These are phyloP conservation scores for Coboldia fuscipes DNA, from an alignment of 1,140 invertebrate genomes.

Conservation along the genomic window DNA sequence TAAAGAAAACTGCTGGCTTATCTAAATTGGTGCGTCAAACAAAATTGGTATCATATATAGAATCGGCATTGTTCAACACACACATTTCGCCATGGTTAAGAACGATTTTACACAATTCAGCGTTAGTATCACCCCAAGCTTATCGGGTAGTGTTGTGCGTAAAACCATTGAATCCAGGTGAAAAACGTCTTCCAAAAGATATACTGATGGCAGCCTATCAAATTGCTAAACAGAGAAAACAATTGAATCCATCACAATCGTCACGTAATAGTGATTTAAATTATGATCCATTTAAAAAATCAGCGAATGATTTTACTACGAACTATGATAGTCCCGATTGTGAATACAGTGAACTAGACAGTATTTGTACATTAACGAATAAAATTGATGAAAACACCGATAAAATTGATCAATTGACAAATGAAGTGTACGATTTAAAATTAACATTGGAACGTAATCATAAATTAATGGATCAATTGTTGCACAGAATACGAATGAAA, in stretches of 20 bases:
- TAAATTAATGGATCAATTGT: slow-evolving; percentile 19
- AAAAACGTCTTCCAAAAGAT: slow-evolving; percentile 51
- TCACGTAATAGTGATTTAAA: slow-evolving; percentile 31
- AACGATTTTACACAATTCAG: slow-evolving; percentile 47
- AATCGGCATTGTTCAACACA: slow-evolving; percentile 42
- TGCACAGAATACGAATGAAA: no score
- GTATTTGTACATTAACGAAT: slow-evolving; percentile 28
- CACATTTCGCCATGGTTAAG: slow-evolving; percentile 46
- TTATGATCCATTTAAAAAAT: slow-evolving; percentile 32
- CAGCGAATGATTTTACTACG: slow-evolving; percentile 34
- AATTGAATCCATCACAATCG: slow-evolving; percentile 36
- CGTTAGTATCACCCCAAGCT: slow-evolving; percentile 49
- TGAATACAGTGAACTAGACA: slow-evolving; percentile 23
- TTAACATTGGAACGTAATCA: slow-evolving; percentile 24
- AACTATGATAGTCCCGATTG: slow-evolving; percentile 15
- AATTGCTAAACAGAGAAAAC: slow-evolving; percentile 45
- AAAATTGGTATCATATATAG: slow-evolving; percentile 51
- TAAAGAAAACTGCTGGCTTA: slow-evolving; percentile 52
- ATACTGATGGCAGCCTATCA: slow-evolving; percentile 52
- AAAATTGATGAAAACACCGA: slow-evolving; percentile 37
- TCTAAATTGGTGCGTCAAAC: slow-evolving; percentile 57
- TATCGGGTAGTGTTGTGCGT: slow-evolving; percentile 56
- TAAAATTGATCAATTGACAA: slow-evolving; percentile 30
- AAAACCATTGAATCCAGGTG: slow-evolving; percentile 55
- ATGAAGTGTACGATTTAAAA: slow-evolving; percentile 38